phyloP scores from a whole-genome alignment of 2,113 vertebrate genomes.

The Cranoglanis bouderius region DNA sequence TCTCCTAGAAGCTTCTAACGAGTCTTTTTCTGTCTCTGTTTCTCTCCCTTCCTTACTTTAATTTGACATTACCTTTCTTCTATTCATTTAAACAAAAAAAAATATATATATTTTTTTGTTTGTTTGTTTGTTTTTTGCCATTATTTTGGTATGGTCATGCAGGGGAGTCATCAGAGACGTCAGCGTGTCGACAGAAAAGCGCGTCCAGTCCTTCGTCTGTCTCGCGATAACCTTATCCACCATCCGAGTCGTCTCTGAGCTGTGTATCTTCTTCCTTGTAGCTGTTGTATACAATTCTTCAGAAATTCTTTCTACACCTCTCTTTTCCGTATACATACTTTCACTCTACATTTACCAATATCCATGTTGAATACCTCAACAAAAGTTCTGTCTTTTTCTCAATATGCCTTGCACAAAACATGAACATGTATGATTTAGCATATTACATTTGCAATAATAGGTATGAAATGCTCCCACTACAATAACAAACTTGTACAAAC shows the following conservation, averaged over 20 bases:
- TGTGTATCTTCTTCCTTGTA: constrained; percentile 16
- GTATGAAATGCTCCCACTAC: constrained; percentile 1
- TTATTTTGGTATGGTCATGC: constrained; percentile 47
- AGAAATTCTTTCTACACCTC: constrained; percentile 2
- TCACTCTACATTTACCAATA: constrained; percentile 16
- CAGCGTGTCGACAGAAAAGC: constrained; percentile 49
- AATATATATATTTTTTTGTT: constrained; percentile 12
- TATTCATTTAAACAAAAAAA: background rate
- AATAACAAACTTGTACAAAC: background rate
- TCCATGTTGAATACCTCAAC: background rate
- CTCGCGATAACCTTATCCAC: constrained; percentile 52
- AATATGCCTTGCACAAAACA: constrained; percentile 24
- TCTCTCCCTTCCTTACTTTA: constrained; percentile 43
- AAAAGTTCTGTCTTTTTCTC: constrained; percentile 14
- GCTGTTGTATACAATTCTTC: constrained; percentile 17
- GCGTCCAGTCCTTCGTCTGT: constrained; percentile 54
- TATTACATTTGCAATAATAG: constrained; percentile 20
- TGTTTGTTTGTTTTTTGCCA: constrained; percentile 25
- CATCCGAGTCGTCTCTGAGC: background rate
- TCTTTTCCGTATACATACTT: constrained; percentile 18
- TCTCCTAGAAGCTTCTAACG: background rate
- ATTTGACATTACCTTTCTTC: background rate
- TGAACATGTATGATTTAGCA: constrained; percentile 23
- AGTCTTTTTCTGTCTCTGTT: constrained; percentile 38
- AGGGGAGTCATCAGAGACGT: constrained; percentile 49